Evolutionary conservation across 2,888 invertebrate species (phyloP).

Genomic region (Drosophila fungiperda): DNA sequence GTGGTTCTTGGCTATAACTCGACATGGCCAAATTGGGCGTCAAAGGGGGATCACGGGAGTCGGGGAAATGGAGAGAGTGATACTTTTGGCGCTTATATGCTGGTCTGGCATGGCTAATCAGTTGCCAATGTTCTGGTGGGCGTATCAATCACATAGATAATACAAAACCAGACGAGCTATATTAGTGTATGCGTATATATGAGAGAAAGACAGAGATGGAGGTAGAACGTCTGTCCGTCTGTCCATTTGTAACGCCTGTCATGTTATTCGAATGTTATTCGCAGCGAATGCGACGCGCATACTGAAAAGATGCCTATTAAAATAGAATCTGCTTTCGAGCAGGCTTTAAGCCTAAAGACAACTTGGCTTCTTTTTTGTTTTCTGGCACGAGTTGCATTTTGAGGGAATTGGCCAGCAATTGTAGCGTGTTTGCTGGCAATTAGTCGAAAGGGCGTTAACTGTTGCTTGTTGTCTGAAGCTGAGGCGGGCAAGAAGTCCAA

Average conservation of each 20-base stretch:
- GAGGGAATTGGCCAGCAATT: background rate
- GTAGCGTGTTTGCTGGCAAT: conserved; percentile 59
- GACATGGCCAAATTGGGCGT: conserved; percentile 19
- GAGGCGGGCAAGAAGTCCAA: background rate
- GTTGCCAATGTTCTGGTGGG: conserved; percentile 59
- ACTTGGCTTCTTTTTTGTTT: background rate
- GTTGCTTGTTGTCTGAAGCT: conserved; percentile 58
- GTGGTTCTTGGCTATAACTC: conserved; percentile 38
- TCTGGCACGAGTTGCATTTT: conserved; percentile 37
- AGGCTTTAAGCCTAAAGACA: conserved; percentile 5
- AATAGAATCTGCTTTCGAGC: conserved; percentile 3
- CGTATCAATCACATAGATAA: conserved; percentile 65
- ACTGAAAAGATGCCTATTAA: conserved; percentile 38
- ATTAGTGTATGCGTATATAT: background rate
- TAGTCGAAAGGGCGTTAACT: conserved; percentile 77
- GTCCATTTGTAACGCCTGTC: conserved; percentile 57
- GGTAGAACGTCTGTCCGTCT: conserved; percentile 5
- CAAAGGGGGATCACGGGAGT: background rate
- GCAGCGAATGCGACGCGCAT: conserved; percentile 55
- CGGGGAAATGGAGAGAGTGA: background rate
- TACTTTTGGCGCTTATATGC: conserved; percentile 28
- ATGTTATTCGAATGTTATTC: conserved; percentile 70
- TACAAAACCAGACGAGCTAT: background rate
- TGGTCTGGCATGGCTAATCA: conserved; percentile 67
- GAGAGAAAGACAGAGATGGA: background rate